Percentiles rank a stretch among this genome's conserved stretches.
Conservation (phyloP, 2,113 vertebrate genomes). For the Vimba vimba region DNA sequence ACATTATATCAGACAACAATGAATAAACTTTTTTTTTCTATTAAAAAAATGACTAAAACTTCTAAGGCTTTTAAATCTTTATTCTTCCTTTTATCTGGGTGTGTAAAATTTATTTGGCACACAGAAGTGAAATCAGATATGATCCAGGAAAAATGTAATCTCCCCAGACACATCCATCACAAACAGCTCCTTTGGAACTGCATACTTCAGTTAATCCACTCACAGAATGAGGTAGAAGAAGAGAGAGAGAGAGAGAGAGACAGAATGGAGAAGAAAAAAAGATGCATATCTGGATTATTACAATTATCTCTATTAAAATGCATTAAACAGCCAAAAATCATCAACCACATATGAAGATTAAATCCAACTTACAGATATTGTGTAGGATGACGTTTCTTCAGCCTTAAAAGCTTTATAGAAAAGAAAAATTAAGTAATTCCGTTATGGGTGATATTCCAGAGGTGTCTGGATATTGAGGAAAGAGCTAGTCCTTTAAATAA, state of each 20-base stretch:
- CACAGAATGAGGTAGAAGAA: conserved; percentile 14
- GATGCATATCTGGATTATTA: background rate
- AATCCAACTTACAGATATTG: conserved; percentile 51
- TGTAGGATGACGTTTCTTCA: conserved; percentile 47
- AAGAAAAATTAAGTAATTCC: conserved; percentile 43
- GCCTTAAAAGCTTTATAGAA: conserved; percentile 33
- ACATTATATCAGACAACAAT: background rate
- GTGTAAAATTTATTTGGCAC: conserved; percentile 21
- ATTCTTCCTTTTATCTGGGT: background rate
- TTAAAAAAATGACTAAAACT: background rate
- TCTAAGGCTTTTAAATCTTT: conserved; percentile 7
- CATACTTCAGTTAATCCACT: conserved; percentile 49
- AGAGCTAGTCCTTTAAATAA: conserved; percentile 62
- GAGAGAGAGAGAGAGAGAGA: background rate
- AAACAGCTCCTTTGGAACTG: conserved; percentile 22
- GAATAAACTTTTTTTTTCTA: background rate
- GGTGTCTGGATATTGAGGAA: conserved; percentile 50
- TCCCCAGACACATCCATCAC: conserved; percentile 53
- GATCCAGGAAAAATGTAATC: conserved; percentile 38
- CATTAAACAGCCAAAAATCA: conserved; percentile 37
- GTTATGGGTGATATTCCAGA: conserved; percentile 53
- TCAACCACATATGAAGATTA: background rate
- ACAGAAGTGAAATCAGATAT: conserved; percentile 28
- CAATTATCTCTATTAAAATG: conserved; percentile 14
- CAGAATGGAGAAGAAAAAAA: background rate